Percentiles rank a stretch among this genome's conserved stretches.
These are phyloP conservation scores for Eupithecia dodoneata DNA, from an alignment of 2,888 invertebrate genomes.

Conservation along the genomic window DNA sequence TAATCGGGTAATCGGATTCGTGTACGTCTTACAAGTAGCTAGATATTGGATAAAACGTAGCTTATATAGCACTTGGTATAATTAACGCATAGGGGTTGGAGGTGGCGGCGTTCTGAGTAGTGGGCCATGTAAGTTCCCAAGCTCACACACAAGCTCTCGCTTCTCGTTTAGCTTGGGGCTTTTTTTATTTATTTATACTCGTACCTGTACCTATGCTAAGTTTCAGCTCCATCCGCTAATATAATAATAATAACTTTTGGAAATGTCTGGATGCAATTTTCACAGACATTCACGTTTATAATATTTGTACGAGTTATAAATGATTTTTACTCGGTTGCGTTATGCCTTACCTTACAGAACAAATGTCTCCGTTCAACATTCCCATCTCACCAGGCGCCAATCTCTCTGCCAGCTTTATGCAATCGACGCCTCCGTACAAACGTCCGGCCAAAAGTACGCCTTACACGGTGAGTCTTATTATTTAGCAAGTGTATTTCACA, in stretches of 20 bases:
- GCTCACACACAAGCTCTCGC: no score
- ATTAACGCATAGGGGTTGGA: no score
- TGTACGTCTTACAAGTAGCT: neutral
- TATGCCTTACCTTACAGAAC: constrained; percentile 56
- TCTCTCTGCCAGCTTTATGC: constrained; percentile 72
- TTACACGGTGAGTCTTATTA: constrained; percentile 64
- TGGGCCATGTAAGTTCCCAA: no score
- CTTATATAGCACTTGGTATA: no score
- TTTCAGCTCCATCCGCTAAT: neutral
- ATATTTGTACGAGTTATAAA: neutral
- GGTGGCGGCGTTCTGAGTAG: no score
- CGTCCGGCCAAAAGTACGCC: constrained; percentile 77
- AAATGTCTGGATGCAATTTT: neutral
- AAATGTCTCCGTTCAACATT: constrained; percentile 72
- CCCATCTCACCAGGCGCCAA: constrained; percentile 72
- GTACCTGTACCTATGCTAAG: neutral
- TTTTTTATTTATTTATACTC: no score
- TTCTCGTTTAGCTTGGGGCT: no score
- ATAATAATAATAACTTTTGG: no score
- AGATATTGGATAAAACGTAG: neutral
- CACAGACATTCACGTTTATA: neutral
- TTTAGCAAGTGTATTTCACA: neutral
- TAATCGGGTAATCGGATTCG: no score
- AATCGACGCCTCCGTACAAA: constrained; percentile 72
- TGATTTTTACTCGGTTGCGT: neutral